phyloP scores from a whole-genome alignment of 2,797 vertebrate genomes.

The Austrolebias charrua region DNA sequence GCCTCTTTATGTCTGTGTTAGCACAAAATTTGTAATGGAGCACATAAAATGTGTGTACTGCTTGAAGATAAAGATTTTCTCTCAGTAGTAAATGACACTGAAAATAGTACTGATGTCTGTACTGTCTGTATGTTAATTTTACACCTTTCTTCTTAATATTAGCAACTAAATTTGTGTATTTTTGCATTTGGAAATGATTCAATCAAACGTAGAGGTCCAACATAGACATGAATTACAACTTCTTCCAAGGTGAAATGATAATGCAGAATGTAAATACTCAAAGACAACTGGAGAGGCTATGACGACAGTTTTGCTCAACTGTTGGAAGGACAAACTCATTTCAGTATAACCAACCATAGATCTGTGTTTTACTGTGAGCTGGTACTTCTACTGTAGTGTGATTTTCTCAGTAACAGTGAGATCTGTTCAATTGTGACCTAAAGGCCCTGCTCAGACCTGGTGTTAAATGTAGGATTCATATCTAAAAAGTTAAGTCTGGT shows the following conservation, averaged over 20 bases:
- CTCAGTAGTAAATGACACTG: constrained; percentile 47
- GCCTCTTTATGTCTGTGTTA: constrained; percentile 71
- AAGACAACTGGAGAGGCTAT: constrained; percentile 4
- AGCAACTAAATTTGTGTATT: neutral
- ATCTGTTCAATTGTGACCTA: constrained; percentile 34
- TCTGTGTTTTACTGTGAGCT: constrained; percentile 51
- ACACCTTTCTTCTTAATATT: constrained; percentile 14
- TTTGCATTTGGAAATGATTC: neutral
- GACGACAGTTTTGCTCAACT: constrained; percentile 24
- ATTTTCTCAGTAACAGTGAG: constrained; percentile 38
- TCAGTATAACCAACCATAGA: constrained; percentile 17
- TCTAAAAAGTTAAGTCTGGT: no score
- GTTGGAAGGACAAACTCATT: constrained; percentile 27
- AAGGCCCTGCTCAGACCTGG: no score
- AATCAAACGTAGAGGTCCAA: neutral
- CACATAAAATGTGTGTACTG: constrained; percentile 72
- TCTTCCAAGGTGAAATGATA: constrained; percentile 10
- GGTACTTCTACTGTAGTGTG: constrained; percentile 26
- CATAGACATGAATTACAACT: neutral
- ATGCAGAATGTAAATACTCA: neutral
- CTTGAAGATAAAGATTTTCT: constrained; percentile 64
- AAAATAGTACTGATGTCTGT: constrained; percentile 40
- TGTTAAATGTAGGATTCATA: no score
- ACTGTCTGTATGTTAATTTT: constrained; percentile 19
- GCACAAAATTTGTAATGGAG: constrained; percentile 77